phyloP scores from a whole-genome alignment of 2,113 vertebrate species.

The Origma solitaria region DNA sequence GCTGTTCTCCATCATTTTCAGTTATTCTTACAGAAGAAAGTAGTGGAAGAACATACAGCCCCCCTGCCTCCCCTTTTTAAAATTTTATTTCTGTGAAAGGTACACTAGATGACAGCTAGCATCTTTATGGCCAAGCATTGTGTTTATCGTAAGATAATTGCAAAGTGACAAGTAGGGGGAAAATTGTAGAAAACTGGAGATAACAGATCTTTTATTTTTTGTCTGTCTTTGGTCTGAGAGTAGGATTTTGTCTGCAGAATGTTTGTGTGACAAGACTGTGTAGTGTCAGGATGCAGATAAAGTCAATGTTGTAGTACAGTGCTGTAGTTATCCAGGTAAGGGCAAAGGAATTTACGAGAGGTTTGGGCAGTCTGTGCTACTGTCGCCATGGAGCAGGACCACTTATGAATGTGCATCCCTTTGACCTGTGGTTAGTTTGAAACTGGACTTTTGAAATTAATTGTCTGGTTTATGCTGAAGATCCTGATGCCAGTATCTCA shows the following conservation, averaged over 20 bases:
- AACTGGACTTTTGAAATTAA: background rate
- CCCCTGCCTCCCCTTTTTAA: rapidly evolving
- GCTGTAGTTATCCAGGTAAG: background rate
- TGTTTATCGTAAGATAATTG: background rate
- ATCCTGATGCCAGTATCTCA: background rate
- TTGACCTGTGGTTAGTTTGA: background rate
- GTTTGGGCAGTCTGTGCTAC: background rate
- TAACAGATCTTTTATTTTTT: background rate
- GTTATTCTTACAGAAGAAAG: background rate
- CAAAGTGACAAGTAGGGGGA: background rate
- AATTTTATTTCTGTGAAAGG: background rate
- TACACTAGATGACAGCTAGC: background rate
- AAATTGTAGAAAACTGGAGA: background rate
- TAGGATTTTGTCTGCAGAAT: background rate
- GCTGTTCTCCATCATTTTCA: background rate
- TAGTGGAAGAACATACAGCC: background rate
- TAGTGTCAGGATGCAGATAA: background rate
- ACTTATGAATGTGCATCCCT: background rate
- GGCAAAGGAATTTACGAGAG: background rate
- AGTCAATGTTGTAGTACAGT: background rate
- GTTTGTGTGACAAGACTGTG: background rate
- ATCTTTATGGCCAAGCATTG: background rate
- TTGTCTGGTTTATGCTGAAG: background rate
- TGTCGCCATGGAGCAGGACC: background rate
- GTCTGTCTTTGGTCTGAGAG: background rate